A percentile compares a stretch with the other conserved stretches of the same genome.
phyloP scores from a whole-genome alignment of 2,888 invertebrate species.

The Ophion ventricosus region DNA sequence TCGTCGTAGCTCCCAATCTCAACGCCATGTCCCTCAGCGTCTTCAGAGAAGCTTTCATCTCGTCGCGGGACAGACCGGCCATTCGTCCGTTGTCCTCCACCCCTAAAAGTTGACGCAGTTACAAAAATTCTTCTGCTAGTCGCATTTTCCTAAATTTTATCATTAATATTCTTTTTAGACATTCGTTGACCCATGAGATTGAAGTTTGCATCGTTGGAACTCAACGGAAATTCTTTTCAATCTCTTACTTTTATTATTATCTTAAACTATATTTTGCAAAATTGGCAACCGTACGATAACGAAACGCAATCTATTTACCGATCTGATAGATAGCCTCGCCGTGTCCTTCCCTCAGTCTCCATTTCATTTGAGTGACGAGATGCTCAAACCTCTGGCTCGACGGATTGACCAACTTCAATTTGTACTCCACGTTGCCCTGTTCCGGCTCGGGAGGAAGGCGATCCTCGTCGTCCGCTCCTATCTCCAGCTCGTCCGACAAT shows the following conservation, averaged over 20 bases:
- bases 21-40: conserved; percentile 95
- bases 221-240: too few relatives aligned
- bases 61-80: conserved; percentile 92
- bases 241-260: too few relatives aligned
- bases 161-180: too few relatives aligned
- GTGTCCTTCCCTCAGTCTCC: conserved; percentile 97
- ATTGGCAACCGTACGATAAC: too few relatives aligned
- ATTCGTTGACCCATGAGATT: too few relatives aligned
- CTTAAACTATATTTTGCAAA: too few relatives aligned
- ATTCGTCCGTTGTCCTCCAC: conserved; percentile 95
- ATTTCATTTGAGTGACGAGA: conserved; percentile 99
- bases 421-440: conserved; percentile 98
- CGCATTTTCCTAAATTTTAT: too few relatives aligned
- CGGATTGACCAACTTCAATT: conserved; percentile 96
- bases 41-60: conserved; percentile 93
- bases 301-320: conserved; percentile 82
- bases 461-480: conserved; percentile 84
- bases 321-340: conserved; percentile 99
- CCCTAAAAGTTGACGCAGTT: conserved; percentile 84
- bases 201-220: too few relatives aligned
- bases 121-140: too few relatives aligned
- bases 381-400: conserved; percentile 97
- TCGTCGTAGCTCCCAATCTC: conserved; percentile 92
- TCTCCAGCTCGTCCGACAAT: conserved; percentile 81
- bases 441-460: conserved; percentile 95